phyloP scores from a whole-genome alignment of 2,797 vertebrate species.

The Euphonia xanthogaster region DNA sequence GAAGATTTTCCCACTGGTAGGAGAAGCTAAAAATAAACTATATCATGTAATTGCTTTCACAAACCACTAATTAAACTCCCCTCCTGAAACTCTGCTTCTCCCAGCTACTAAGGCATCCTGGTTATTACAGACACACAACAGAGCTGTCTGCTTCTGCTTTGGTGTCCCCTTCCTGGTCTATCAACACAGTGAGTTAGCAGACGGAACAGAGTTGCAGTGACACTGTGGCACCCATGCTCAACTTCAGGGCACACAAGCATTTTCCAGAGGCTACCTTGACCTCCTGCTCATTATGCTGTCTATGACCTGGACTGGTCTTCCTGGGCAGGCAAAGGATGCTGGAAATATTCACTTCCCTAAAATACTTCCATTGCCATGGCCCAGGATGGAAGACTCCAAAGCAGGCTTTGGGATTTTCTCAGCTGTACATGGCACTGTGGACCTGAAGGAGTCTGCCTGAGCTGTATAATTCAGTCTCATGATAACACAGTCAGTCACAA shows the following conservation, averaged over 20 bases:
- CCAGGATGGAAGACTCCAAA: background rate
- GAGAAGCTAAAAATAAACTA: background rate
- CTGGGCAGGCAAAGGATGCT: fast-evolving
- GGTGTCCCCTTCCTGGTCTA: background rate
- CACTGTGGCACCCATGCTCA: background rate
- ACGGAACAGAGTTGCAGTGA: background rate
- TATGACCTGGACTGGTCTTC: background rate
- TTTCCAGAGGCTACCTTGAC: background rate
- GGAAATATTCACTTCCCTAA: background rate
- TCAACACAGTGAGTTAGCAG: fast-evolving
- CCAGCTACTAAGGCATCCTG: background rate
- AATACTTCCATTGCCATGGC: background rate
- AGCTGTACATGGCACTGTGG: background rate
- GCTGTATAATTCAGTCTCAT: background rate
- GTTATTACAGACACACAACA: background rate
- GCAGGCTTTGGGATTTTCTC: background rate
- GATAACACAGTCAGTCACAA: background rate
- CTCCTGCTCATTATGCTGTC: background rate
- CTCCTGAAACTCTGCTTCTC: background rate
- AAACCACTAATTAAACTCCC: background rate
- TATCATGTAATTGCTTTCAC: background rate
- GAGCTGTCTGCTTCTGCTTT: background rate
- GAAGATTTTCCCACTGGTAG: background rate
- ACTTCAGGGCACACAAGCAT: fast-evolving
- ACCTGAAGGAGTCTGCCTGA: background rate